Conservation (phyloP, 2,888 invertebrate species). For the Microctonus hyperodae region DNA sequence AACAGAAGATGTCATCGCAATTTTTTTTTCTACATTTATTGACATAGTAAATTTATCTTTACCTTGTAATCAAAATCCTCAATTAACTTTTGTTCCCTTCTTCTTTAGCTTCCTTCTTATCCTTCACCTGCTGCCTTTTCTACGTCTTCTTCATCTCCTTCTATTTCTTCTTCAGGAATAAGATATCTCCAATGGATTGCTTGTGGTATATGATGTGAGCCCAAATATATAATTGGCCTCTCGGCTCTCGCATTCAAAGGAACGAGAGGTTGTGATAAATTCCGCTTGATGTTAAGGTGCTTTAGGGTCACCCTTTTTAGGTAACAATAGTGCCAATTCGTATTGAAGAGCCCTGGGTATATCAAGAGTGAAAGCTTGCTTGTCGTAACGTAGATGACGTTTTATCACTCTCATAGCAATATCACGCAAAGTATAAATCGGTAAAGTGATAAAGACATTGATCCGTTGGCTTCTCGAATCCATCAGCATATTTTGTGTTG, state of each 20-base stretch:
- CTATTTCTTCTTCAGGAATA: background rate
- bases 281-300: slow-evolving; percentile 15
- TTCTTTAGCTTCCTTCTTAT: background rate
- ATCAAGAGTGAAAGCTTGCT: slow-evolving; percentile 51
- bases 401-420: slow-evolving; percentile 50
- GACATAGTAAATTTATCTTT: background rate
- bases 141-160: background rate
- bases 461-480: slow-evolving; percentile 40
- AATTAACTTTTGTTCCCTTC: slow-evolving; percentile 1
- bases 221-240: slow-evolving; percentile 5
- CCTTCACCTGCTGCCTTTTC: background rate
- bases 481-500: slow-evolving; percentile 17
- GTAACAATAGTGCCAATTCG: slow-evolving; percentile 49
- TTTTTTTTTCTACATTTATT: background rate
- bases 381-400: slow-evolving; percentile 44
- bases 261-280: background rate
- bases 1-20: background rate
- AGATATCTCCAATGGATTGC: background rate
- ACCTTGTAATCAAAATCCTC: background rate
- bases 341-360: slow-evolving; percentile 53
- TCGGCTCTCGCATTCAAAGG: background rate
- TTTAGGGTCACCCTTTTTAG: slow-evolving; percentile 35
- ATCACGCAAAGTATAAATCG: slow-evolving; percentile 50
- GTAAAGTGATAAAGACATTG: slow-evolving; percentile 48
- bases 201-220: slow-evolving; percentile 6